Conservation (phyloP, 2,888 invertebrate species). For the Mimas tiliae region DNA sequence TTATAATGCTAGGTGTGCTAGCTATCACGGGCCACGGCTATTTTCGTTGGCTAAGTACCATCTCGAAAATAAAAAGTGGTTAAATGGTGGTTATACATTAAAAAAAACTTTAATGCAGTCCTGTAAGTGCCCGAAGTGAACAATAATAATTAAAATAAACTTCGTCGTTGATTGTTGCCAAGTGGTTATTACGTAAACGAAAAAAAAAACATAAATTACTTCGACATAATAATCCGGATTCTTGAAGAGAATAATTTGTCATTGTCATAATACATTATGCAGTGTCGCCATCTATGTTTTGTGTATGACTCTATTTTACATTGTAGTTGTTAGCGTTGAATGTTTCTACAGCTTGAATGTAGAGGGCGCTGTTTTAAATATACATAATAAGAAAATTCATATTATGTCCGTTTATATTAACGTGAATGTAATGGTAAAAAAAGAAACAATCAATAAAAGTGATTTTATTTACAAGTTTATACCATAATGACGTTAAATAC, state of each 20-base stretch:
- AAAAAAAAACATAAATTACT: neutral
- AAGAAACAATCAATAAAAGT: too few relatives aligned
- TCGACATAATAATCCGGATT: neutral
- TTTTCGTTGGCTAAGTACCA: neutral
- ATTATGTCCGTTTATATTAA: too few relatives aligned
- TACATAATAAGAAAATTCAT: neutral
- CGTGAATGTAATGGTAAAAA: too few relatives aligned
- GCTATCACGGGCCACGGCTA: neutral
- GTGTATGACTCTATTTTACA: neutral
- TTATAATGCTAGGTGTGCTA: neutral
- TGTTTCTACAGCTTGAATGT: neutral
- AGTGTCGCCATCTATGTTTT: conserved; percentile 8
- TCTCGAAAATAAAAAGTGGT: neutral
- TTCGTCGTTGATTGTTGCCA: neutral
- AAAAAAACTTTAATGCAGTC: neutral
- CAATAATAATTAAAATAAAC: conserved; percentile 1
- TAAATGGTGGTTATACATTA: neutral
- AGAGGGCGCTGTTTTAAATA: conserved; percentile 6
- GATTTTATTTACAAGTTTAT: too few relatives aligned
- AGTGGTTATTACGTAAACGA: conserved; percentile 3
- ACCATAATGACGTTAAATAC: too few relatives aligned
- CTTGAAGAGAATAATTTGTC: neutral
- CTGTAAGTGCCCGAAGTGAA: neutral
- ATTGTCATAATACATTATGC: neutral
- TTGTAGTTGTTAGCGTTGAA: neutral